Evolutionary conservation across 2,113 vertebrate genomes (phyloP), one percentile per base, ranked within the genome.

Genomic region (Tilapia sparmanii): DNA sequence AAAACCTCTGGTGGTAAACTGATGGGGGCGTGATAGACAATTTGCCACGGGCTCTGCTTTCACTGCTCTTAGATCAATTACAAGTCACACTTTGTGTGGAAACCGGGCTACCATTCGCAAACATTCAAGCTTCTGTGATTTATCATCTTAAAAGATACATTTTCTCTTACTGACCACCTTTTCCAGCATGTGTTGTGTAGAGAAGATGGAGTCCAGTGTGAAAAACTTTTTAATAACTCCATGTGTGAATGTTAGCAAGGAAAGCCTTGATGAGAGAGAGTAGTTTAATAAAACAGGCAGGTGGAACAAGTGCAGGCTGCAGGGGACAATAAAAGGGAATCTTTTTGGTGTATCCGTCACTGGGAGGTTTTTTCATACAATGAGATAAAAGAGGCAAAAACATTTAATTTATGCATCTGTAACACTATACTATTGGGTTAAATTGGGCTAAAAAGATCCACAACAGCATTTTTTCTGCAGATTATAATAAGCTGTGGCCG

Each of bases 241-340:
- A n/a, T 66, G 61, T 66, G 31, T 35, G 33, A 35, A 66, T 38
- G 6, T 38, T 38, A n/a, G 18, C 10, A 66, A n/a, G 61, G 61
- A 66, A 66, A 35, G 31, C 33, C 61, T 66, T 66, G 10, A 38
- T 66, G 33, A 66, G n/a, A 38, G 31, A 66, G 61, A 66, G 61
- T 10, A n/a, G 31, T 38, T 66, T n/a, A 66, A 66, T n/a, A 66
- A 66, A 66, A 38, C 61, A 2, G 31, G 31, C 31, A 66, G 18
- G 61, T 38, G 61, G 61, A 66, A 66, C 61, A 66, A 31, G 61
- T 66, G 31, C 31, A 38, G 61, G 31, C 55, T 16, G 24, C 29
- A 63, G 59, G 6, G 59, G 10, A 35, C 59, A 33, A 35, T 35
- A 11, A 63, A 59, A 59, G 26, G 26, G 6, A 16, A 31, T 31